Base-by-base conservation (phyloP, 1,140 invertebrate genomes). In the Catajapyx aquilonaris region DNA sequence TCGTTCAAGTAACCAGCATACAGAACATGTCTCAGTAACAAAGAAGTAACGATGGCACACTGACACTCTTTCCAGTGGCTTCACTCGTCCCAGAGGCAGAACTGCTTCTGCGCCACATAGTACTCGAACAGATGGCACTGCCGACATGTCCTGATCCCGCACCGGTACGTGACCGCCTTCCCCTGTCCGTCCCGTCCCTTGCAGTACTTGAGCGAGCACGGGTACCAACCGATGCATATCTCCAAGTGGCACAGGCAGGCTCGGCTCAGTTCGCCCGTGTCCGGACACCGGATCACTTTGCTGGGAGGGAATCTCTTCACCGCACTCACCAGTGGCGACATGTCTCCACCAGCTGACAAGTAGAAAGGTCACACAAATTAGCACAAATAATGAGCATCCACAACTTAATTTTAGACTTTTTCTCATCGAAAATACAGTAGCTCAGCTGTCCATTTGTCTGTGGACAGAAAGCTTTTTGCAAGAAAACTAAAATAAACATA, bases 141-240 rank as follows among this genome's bases (percentile, higher is more conserved):
- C 50, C 74, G 73, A 56, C 88, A 95, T 4, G 87, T 93, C 59
- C 88, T 86, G 50, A 95, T 95, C 35, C 88, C 88, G 58, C 88
- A 95, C 11, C 86, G 65, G 57, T 90, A 90, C n/a, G 46, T 41
- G 30, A 56, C 64, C n/a, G 56, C 49, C 50, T 70, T 72, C 2
- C 46, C 66, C 56, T 57, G 63, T 38, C 43, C 64, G 40, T 68
- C 63, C 46, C 66, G 66, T 10, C 78, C 79, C 49, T 84, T 83
- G 55, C 88, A 94, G 58, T 88, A 93, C 55, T 93, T 93, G 3
- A 93, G 59, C 10, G 81, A 81, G 60, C 87, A 94, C 0, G 85
- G 87, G 60, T 90, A 93, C 37, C 41, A 45, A 20, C 69, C 69
- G 21, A 79, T 76, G 57, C 84, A 90, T 38, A 87, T 66, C 60